Evolutionary conservation across 2,888 invertebrate genomes (phyloP).

Genomic region (Opisthograptis luteolata): DNA sequence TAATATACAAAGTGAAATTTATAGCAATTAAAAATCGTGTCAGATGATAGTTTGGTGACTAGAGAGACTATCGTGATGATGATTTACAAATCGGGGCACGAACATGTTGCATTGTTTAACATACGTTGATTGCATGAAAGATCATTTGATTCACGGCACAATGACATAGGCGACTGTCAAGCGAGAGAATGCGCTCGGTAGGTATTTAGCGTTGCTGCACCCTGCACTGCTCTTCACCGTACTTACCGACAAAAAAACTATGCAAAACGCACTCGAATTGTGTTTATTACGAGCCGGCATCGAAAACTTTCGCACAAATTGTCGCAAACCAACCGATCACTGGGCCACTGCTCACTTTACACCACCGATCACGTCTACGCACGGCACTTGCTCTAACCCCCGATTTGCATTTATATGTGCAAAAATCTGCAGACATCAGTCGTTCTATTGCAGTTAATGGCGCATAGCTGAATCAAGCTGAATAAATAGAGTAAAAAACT

Average conservation of each 20-base stretch:
- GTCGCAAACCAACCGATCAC: constrained; percentile 51
- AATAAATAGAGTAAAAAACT: constrained; percentile 80
- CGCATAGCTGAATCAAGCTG: constrained; percentile 79
- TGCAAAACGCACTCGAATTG: constrained; percentile 57
- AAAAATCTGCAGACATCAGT: constrained; percentile 66
- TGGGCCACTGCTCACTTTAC: constrained; percentile 43
- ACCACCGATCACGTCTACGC: constrained; percentile 52
- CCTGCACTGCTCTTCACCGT: constrained; percentile 16
- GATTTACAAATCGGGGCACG: constrained; percentile 63
- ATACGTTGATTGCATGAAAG: constrained; percentile 45
- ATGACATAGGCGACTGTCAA: constrained; percentile 30
- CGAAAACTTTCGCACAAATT: constrained; percentile 52
- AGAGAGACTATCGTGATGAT: constrained; percentile 36
- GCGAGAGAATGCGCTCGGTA: constrained; percentile 30
- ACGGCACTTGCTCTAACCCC: constrained; percentile 53
- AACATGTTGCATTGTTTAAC: constrained; percentile 74
- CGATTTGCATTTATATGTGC: constrained; percentile 63
- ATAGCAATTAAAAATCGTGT: constrained; percentile 16
- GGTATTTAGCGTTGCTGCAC: constrained; percentile 12
- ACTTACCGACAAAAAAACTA: constrained; percentile 56
- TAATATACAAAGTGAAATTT: not conserved
- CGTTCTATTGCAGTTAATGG: constrained; percentile 79
- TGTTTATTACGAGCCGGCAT: constrained; percentile 69
- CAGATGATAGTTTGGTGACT: constrained; percentile 14
- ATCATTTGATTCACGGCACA: constrained; percentile 33